Base-by-base conservation (phyloP, 2,113 vertebrate genomes). In the Percina caprodes region DNA sequence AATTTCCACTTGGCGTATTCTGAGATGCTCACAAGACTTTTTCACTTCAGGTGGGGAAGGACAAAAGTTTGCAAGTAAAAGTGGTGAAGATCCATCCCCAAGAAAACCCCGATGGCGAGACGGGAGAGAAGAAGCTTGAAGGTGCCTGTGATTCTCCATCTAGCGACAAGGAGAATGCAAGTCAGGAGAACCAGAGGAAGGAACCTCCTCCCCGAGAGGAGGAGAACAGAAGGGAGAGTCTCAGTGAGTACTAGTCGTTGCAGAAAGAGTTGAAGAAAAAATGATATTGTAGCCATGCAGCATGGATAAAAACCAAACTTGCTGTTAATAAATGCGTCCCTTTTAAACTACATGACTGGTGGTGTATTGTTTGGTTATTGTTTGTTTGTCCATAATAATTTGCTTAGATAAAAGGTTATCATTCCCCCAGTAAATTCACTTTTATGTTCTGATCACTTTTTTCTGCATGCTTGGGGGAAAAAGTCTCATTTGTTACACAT, bases 101-200 rank as follows among this genome's bases (percentile, higher is more conserved):
- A 74, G 98, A 99, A 86, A 96, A 95, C 51, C 90, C 67, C 4
- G 95, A 97, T 0, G 95, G 97, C 19, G 96, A 97, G 23, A 72
- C 93, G 0, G 88, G 92, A 0, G 97, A 97, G 86, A 99, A 99
- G 92, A 99, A 99, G 88, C 92, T 97, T 35, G 96, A 98, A 0
- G 96, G 96, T 11, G 94, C 97, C 12, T 99, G 98, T 39, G 97
- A 99, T 89, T 99, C 98, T 68, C 98, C 98, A 0, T 99, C 98
- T 75, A 99, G 98, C 65, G 98, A 99, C 92, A 99, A 99, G 88
- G 98, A 99, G 83, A 99, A 99, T 11, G 95, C 97, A 67, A 95
- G 95, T 85, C 97, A 98, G 75, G 97, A 99, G 87, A 97, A 95
- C 91, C 97, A 95, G 85, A 95, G 95, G 87, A 97, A 98, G 83